Percentiles rank a stretch among this genome's conserved stretches.
Conservation (phyloP, 2,888 invertebrate species). For the Clusia tigrina region DNA sequence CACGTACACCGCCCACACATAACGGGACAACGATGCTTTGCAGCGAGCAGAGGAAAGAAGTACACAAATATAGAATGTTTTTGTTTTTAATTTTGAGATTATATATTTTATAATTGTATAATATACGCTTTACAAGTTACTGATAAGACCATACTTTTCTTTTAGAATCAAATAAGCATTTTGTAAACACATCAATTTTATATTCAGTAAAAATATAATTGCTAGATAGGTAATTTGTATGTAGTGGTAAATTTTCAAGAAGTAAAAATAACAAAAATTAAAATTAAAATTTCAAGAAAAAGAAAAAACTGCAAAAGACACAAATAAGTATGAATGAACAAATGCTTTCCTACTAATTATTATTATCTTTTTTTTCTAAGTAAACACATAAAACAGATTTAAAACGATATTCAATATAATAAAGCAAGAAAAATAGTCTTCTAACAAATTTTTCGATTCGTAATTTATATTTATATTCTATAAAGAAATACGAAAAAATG, state of each 20-base stretch:
- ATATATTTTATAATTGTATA: constrained; percentile 37
- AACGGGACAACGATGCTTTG: background rate
- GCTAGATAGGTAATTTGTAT: constrained; percentile 47
- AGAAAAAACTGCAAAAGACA: background rate
- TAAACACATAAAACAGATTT: too few species aligned
- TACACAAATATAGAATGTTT: constrained; percentile 20
- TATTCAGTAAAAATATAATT: constrained; percentile 4
- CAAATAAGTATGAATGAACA: too few species aligned
- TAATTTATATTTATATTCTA: too few species aligned
- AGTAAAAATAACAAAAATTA: background rate
- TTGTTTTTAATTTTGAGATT: constrained; percentile 47
- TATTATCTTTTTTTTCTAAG: too few species aligned
- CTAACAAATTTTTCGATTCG: too few species aligned
- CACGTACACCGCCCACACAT: too few species aligned
- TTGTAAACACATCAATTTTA: constrained; percentile 32
- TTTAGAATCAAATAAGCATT: constrained; percentile 57
- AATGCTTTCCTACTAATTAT: too few species aligned
- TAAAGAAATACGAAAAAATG: too few species aligned
- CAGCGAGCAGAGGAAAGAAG: background rate
- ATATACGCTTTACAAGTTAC: constrained; percentile 33
- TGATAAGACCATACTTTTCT: constrained; percentile 50
- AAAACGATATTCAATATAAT: too few species aligned
- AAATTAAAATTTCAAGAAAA: background rate
- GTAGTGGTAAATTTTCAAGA: background rate
- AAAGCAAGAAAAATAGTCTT: too few species aligned